A percentile compares a stretch with the other conserved stretches of the same genome.
Conservation (phyloP, 2,797 vertebrate species). For the Chaetophractus vellerosus region DNA sequence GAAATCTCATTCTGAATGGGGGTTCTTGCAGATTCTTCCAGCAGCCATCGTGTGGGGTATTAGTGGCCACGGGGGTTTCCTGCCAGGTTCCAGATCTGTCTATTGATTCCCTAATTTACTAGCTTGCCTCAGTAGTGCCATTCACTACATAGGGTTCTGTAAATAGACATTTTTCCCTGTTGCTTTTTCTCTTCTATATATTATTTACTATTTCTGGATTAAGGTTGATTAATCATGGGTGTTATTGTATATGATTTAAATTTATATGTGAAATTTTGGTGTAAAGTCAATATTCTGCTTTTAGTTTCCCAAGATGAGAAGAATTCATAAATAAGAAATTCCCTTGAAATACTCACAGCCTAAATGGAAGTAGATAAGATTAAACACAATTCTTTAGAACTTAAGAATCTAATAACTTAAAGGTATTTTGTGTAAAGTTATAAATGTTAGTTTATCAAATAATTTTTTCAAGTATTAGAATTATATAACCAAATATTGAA, state of each 20-base stretch:
- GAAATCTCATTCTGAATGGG: too few relatives aligned
- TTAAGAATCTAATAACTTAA: slow-evolving; percentile 18
- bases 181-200: slow-evolving; percentile 4
- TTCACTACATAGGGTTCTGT: background rate
- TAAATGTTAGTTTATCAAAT: background rate
- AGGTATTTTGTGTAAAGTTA: slow-evolving; percentile 28
- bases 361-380: background rate
- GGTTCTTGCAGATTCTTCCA: too few relatives aligned
- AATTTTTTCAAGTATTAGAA: slow-evolving; percentile 11
- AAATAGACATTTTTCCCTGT: background rate
- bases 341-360: background rate
- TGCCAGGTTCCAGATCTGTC: too few relatives aligned
- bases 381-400: background rate
- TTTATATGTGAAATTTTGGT: background rate
- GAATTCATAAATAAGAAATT: slow-evolving; percentile 22
- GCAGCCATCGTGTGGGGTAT: too few relatives aligned
- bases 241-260: background rate
- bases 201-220: slow-evolving; percentile 22
- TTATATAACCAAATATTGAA: slow-evolving; percentile 34
- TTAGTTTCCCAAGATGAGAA: background rate
- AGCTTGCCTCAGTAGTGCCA: background rate
- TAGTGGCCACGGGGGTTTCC: too few relatives aligned
- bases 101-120: too few relatives aligned
- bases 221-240: background rate
- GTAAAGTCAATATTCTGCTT: background rate